These are phyloP conservation scores for Morpho helenor DNA, from an alignment of 2,888 invertebrate genomes.

Conservation along the genomic window DNA sequence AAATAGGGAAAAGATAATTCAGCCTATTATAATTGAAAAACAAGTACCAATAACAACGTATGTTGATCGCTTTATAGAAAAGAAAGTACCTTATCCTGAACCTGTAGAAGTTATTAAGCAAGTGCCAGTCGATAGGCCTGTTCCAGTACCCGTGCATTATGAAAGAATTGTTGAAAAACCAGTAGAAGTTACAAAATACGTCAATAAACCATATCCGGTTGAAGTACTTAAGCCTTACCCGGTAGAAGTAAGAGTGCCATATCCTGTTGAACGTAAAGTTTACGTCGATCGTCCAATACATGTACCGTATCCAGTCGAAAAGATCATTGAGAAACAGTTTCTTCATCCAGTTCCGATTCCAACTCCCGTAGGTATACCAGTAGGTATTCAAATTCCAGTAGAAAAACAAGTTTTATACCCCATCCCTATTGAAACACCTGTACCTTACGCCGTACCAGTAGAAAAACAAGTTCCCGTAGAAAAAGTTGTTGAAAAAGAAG, in stretches of 20 bases:
- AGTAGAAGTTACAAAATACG: slow-evolving; percentile 49
- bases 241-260: slow-evolving; percentile 73
- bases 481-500: slow-evolving; percentile 63
- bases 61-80: slow-evolving; percentile 63
- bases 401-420: slow-evolving; percentile 60
- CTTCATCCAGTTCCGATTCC: slow-evolving; percentile 60
- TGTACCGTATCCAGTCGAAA: slow-evolving; percentile 72
- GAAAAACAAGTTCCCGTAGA: slow-evolving; percentile 58
- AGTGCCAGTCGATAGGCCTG: slow-evolving; percentile 62
- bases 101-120: slow-evolving; percentile 53
- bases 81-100: slow-evolving; percentile 64
- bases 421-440: slow-evolving; percentile 59
- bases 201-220: slow-evolving; percentile 78
- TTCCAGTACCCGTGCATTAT: slow-evolving; percentile 61
- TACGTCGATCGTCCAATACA: slow-evolving; percentile 73
- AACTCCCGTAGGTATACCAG: slow-evolving; percentile 63
- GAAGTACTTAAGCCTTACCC: slow-evolving; percentile 74
- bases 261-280: slow-evolving; percentile 71
- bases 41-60: slow-evolving; percentile 68
- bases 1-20: slow-evolving; percentile 56
- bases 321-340: slow-evolving; percentile 71
- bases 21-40: slow-evolving; percentile 68
- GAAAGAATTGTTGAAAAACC: slow-evolving; percentile 78
- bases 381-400: slow-evolving; percentile 52
- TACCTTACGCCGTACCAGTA: slow-evolving; percentile 62